Base-by-base conservation (phyloP, 1,140 invertebrate species). In the Diabrotica virgifera region DNA sequence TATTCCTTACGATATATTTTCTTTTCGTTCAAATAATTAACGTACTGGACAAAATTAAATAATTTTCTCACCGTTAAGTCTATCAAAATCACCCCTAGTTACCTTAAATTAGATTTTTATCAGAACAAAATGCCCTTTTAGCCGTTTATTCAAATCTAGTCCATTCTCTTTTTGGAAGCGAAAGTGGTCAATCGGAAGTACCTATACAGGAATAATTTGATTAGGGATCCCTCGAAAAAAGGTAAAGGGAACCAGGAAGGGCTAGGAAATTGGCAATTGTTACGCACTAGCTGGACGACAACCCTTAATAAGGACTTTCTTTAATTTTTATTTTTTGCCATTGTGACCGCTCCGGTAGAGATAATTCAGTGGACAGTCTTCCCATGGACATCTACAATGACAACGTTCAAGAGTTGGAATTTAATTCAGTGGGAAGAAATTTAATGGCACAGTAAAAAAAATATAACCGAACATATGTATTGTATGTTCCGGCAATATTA, bases 201-300 rank as follows among this genome's bases (percentile, higher is more conserved):
- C 55, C 55, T 36, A 12, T 57, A 57, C n/a, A 57, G n/a, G 36
- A 57, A 57, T 57, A 57, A 57, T 57, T 57, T 57, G 36, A 57
- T 57, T 57, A 57, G 55, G 55, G 55, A 36, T 57, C 55, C 55
- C 12, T 55, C 37, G 12, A 36, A 57, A 12, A 36, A n/a, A 12
- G 36, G 35, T 57, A 37, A 57, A 57, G 36, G 36, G 55, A 24
- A 57, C 36, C 8, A 37, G 55, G 55, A 57, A 57, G 55, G 55
- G 55, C 55, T 36, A 57, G 55, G 36, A 57, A 57, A 57, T 57
- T 57, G 55, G 55, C 55, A 57, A 57, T 57, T 57, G 55, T 57
- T 57, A 57, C 12, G n/a, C 55, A 36, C 35, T n/a, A 36, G 55
- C 55, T 57, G 55, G 55, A 57, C 55, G 36, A 36, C 36, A 57